Base-by-base conservation (phyloP, 2,888 invertebrate species). In the Cinara cedri region DNA sequence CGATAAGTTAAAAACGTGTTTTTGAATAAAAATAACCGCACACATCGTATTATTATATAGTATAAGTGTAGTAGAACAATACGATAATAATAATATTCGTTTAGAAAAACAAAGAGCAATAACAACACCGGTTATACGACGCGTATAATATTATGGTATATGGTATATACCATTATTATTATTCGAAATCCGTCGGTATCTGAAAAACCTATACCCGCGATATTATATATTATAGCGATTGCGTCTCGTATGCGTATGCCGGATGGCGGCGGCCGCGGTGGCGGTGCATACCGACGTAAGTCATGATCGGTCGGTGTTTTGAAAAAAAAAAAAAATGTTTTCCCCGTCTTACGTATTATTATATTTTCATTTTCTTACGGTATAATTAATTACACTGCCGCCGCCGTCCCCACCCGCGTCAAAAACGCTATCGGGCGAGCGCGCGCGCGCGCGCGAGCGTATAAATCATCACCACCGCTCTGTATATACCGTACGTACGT, bases 331-430 rank as follows among this genome's bases (percentile, higher is more conserved):
- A 46, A 46, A 46, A 46, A 13, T 54, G 3, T 34, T 19, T 24
- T 26, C n/a, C 9, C 26, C 21, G 65, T 68, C 46, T 63, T 63
- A 6, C 46, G 9, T 60, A 19, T 34, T 24, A 57, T 76, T 57
- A 57, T 66, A 21, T 3, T 78, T 55, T 63, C 66, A 42, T 46
- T 72, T 51, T 60, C 11, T 66, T 75, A 13, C 46, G n/a, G n/a
- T 49, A 34, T 78, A 78, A 78, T 78, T 78, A 78, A 78, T 78
- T 78, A 78, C 70, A 54, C n/a, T 16, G 24, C 19, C 44, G 14
- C 10, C 63, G 63, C 51, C 26, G 14, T 55, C 68, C 57, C 42
- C 78, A 70, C 78, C 54, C 24, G 63, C 63, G 54, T 74, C 63
- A 54, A 72, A 63, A 62, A 19, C 3, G 34, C 71, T 55, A 55